A percentile compares a stretch with the other conserved stretches of the same genome.
Conservation (phyloP, 2,888 invertebrate genomes). For the Archips crataeganus region DNA sequence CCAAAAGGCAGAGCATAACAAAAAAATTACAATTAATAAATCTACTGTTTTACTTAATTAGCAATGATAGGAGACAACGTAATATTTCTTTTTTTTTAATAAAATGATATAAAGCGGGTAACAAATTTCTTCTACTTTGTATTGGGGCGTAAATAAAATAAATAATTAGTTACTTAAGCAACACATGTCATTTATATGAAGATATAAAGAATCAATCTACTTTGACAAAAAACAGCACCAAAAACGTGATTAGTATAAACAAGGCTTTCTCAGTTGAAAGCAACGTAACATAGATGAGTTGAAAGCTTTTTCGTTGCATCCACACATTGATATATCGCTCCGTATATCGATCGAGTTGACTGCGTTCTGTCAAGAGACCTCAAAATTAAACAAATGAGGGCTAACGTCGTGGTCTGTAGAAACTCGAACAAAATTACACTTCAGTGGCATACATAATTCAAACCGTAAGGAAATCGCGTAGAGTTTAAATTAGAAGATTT, state of each 20-base stretch:
- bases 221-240: slow-evolving; percentile 35
- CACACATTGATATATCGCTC: slow-evolving; percentile 20
- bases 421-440: not conserved
- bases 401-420: not conserved
- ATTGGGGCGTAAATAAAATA: too few relatives aligned
- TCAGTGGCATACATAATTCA: not conserved
- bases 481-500: not conserved
- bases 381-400: slow-evolving; percentile 23
- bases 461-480: not conserved
- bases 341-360: slow-evolving; percentile 26
- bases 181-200: slow-evolving; percentile 8
- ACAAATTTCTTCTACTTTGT: too few relatives aligned
- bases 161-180: not conserved
- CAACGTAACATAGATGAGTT: not conserved
- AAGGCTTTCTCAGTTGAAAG: slow-evolving; percentile 32
- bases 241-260: slow-evolving; percentile 24
- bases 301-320: slow-evolving; percentile 23
- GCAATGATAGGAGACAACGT: too few relatives aligned
- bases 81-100: too few relatives aligned
- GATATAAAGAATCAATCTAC: slow-evolving; percentile 32
- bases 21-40: too few relatives aligned
- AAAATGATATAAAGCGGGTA: too few relatives aligned
- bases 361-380: slow-evolving; percentile 34
- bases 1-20: not conserved
- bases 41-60: too few relatives aligned